A percentile compares a stretch with the other conserved stretches of the same genome.
phyloP scores from a whole-genome alignment of 2,113 vertebrate genomes.

The Thalassoma bifasciatum region DNA sequence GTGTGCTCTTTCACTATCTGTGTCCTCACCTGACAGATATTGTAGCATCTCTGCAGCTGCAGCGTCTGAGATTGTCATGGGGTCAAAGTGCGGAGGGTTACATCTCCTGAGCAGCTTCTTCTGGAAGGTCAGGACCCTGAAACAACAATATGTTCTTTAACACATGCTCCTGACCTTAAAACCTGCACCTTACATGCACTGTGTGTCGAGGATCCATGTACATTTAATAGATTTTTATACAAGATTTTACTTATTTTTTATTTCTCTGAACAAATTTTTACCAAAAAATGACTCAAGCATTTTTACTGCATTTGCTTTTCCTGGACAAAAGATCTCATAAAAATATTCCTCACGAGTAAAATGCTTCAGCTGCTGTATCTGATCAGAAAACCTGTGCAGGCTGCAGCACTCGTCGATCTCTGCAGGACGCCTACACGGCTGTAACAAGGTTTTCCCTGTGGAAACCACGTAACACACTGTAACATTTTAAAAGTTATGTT shows the following conservation, averaged over 20 bases:
- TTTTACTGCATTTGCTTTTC: not conserved
- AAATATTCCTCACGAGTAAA: slow-evolving; percentile 1
- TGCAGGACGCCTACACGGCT: slow-evolving; percentile 18
- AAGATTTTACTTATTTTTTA: not conserved
- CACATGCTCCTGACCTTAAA: not conserved
- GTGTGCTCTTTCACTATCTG: no score
- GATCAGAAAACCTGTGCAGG: not conserved
- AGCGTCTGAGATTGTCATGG: slow-evolving; percentile 3
- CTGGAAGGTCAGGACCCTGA: slow-evolving; percentile 4
- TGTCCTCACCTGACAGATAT: not conserved
- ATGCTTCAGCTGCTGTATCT: no score
- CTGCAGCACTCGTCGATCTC: slow-evolving; percentile 15
- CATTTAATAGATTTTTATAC: not conserved
- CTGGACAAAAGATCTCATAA: not conserved
- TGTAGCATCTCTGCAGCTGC: not conserved
- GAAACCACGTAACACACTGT: slow-evolving; percentile 28
- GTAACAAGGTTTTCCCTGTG: slow-evolving; percentile 9
- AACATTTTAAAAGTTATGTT: slow-evolving; percentile 46
- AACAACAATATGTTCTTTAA: not conserved
- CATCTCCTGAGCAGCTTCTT: slow-evolving; percentile 9
- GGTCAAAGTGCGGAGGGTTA: not conserved
- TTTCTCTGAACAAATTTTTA: no score
- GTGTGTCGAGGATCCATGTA: not conserved
- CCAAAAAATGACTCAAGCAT: not conserved
- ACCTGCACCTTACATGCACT: not conserved